Evolutionary conservation across 37 sponge, comb jelly and placozoan genomes (phyloP), one percentile per base, ranked within the genome.

Genomic region (Agelas oroides): DNA sequence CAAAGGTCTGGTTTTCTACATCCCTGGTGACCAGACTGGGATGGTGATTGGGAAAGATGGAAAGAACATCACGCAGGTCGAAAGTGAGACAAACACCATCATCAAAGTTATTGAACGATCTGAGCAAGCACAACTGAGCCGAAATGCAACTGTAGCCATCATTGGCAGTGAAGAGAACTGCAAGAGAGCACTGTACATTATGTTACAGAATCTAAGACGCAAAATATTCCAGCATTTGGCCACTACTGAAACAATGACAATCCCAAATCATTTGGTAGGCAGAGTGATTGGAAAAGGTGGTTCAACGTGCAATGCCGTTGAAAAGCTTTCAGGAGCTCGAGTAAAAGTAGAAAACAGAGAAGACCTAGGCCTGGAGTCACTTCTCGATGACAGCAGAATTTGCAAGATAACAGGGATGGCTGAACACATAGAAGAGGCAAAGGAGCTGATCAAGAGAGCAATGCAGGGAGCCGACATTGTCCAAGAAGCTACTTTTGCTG

Each of bases 11-110:
- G 63, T 37, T 19, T 77, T 62, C 21, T 63, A 5, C 60, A 37
- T 77, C 33, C 84, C 92, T 59, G 65, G 78, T 36, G 95, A 95
- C 61, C 59, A 72, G 19, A 80, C 75, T 54, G 95, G 95, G 81
- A 46, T 91, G 54, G 69, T 95, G n/a, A 88, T 95, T 58, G 95
- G 95, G 6, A 87, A 57, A 28, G 88, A 85, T 28, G 95, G 95
- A 27, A 83, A 84, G 54, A 95, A 86, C 41, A 84, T 91, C 27
- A 35, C 65, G 17, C 74, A 65, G 53, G 80, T 95, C 0, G 80
- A 95, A 59, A 83, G 81, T 34, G 87, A 91, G 33, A 88, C 85
- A 5, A 68, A 85, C 59, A 83, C 89, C 33, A 91, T 32, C 5
- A 80, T 91, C 21, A 85, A 81, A 57, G 69, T 95, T 16, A 32